A percentile compares a stretch with the other conserved stretches of the same genome.
Evolutionary conservation across 2,888 invertebrate species (phyloP).

Genomic region (Erynnis tages): DNA sequence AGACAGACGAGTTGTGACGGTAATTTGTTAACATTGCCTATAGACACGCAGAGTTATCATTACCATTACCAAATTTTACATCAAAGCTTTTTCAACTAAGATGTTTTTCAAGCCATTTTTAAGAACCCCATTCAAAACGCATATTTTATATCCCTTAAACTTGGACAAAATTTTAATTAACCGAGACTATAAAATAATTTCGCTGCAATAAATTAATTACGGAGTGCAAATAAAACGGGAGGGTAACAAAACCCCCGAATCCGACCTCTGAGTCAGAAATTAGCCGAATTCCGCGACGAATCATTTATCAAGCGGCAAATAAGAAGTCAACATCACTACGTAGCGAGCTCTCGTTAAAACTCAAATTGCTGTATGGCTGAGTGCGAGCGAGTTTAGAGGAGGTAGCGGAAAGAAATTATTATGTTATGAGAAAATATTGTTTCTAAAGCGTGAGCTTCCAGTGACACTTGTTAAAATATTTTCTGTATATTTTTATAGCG

Average conservation of each 20-base stretch:
- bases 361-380: conserved; percentile 34
- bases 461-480: too few species aligned
- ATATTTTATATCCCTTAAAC: too few species aligned
- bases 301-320: conserved; percentile 67
- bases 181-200: neutral
- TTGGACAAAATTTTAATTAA: conserved; percentile 5
- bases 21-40: too few species aligned
- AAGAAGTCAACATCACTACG: conserved; percentile 61
- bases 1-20: too few species aligned
- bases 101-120: too few species aligned
- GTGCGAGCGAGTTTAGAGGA: conserved; percentile 35
- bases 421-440: too few species aligned
- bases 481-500: too few species aligned
- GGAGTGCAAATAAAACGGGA: conserved; percentile 19
- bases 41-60: too few species aligned
- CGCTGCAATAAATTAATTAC: conserved; percentile 21
- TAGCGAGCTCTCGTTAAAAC: conserved; percentile 58
- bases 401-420: neutral
- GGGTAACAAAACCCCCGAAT: conserved; percentile 18
- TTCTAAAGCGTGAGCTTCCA: too few species aligned
- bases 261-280: conserved; percentile 42
- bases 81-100: too few species aligned
- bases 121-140: too few species aligned
- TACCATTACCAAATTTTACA: too few species aligned
- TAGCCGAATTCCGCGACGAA: conserved; percentile 60